Evolutionary conservation across 2,888 invertebrate species (phyloP), one percentile per base, ranked within the genome.

Genomic region (Orchesellides sinensis): DNA sequence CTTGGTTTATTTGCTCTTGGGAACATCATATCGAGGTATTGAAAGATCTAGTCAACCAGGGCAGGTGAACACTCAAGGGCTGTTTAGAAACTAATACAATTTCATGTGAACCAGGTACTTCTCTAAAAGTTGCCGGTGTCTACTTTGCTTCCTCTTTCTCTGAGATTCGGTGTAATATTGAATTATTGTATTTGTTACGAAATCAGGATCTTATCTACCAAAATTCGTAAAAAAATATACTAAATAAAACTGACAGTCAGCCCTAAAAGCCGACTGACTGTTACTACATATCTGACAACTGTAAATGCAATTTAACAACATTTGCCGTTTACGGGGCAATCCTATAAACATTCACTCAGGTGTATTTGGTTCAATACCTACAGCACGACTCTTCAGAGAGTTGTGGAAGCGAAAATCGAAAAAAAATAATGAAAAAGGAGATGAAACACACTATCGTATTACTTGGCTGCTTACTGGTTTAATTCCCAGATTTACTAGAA

Each of bases 1-100:
- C 32, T 54, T 14, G 69, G 69, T 69, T 69, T 69, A 69, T 69
- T 69, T 69, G 54, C 69, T 52, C 69, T 69, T 69, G 69, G 69
- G 69, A 69, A 54, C 45, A 69, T 25, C 25, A 19, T 19, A 21
- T 4, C 27, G n/a, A n/a, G n/a, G n/a, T n/a, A 66, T 25, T 14
- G 14, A 47, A 47, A 66, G 66, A 66, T 45, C 40, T 40, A 6
- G 19, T 4, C 5, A 66, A 47, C 25, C 47, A 66, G 66, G 69
- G n/a, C n/a, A n/a, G 52, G 69, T 32, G 19, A 17, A 69, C 54
- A 27, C 47, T 63, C n/a, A 19, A 66, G 49, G 47, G 47, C 47
- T 66, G 49, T 66, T 66, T 66, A 29, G 49, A 66, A 66, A 47
- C 66, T 47, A 66, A 66, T 66, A 47, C 66, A 47, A 66, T 66